Evolutionary conservation across 2,797 vertebrate species (phyloP).

Genomic region (Acanthiza pusilla): DNA sequence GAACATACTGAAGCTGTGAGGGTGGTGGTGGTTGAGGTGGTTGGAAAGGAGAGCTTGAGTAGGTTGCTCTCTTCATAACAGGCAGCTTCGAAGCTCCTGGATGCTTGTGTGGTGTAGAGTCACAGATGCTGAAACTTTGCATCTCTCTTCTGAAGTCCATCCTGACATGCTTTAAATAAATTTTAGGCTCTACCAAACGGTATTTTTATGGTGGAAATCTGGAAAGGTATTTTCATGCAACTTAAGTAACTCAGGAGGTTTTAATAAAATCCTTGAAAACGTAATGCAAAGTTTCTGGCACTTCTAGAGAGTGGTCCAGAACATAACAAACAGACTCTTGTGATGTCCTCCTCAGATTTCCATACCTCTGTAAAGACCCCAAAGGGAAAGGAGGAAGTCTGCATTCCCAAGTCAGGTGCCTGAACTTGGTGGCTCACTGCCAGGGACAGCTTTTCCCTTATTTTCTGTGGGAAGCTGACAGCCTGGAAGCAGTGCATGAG

Average conservation of each 20-base stretch:
- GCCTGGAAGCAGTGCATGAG: not conserved
- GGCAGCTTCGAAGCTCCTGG: not conserved
- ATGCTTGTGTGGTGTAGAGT: not conserved
- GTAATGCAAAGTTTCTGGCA: not conserved
- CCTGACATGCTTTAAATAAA: not conserved
- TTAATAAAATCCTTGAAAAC: not conserved
- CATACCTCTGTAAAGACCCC: accelerated
- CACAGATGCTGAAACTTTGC: not conserved
- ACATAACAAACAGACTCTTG: not conserved
- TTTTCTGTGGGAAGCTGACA: not conserved
- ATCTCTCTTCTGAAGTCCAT: not conserved
- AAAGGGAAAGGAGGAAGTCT: not conserved
- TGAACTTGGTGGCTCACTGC: not conserved
- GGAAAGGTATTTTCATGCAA: not conserved
- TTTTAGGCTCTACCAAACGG: not conserved
- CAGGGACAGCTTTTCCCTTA: not conserved
- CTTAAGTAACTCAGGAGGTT: not conserved
- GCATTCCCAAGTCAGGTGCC: not conserved
- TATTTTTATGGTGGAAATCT: not conserved
- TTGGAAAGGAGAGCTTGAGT: not conserved
- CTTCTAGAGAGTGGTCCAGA: not conserved
- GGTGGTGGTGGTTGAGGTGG: not conserved
- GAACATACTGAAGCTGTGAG: not conserved
- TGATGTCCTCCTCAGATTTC: not conserved
- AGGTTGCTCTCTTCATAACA: not conserved